These are phyloP conservation scores for Hippocampus kuda DNA, from an alignment of 2,797 vertebrate genomes.

Conservation along the genomic window DNA sequence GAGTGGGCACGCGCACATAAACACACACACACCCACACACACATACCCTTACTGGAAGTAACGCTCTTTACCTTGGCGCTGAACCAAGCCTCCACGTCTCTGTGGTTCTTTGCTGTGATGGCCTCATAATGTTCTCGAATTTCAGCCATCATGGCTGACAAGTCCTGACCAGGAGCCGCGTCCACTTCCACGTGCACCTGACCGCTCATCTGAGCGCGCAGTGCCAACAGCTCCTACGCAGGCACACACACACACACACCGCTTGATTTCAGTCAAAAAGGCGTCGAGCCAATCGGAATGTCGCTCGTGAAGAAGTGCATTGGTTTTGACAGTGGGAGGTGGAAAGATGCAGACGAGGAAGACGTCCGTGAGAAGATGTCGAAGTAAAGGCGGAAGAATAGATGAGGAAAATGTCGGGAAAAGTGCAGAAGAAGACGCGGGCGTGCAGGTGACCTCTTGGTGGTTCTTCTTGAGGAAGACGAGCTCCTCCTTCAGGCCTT, in stretches of 20 bases:
- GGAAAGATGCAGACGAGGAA: not conserved
- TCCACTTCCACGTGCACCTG: slow-evolving; percentile 78
- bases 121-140: slow-evolving; percentile 77
- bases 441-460: slow-evolving; percentile 46
- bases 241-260: not conserved
- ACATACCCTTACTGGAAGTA: not conserved
- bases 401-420: not conserved
- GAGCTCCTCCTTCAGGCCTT: slow-evolving; percentile 61
- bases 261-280: not conserved
- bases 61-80: slow-evolving; percentile 49
- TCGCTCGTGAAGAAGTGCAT: not conserved
- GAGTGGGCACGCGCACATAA: not conserved
- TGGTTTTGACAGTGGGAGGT: no score
- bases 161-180: slow-evolving; percentile 61
- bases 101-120: slow-evolving; percentile 69
- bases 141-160: slow-evolving; percentile 65
- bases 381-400: not conserved
- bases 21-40: not conserved
- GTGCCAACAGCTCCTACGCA: slow-evolving; percentile 63
- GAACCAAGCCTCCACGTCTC: slow-evolving; percentile 51
- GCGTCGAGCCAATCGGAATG: not conserved
- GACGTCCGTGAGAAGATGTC: no score
- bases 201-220: slow-evolving; percentile 64
- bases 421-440: not conserved
- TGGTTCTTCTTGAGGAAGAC: slow-evolving; percentile 61